A percentile compares a stretch with the other conserved stretches of the same genome.
These are phyloP conservation scores for Coccyzus lansbergi DNA, from an alignment of 2,797 vertebrate genomes.

Conservation along the genomic window DNA sequence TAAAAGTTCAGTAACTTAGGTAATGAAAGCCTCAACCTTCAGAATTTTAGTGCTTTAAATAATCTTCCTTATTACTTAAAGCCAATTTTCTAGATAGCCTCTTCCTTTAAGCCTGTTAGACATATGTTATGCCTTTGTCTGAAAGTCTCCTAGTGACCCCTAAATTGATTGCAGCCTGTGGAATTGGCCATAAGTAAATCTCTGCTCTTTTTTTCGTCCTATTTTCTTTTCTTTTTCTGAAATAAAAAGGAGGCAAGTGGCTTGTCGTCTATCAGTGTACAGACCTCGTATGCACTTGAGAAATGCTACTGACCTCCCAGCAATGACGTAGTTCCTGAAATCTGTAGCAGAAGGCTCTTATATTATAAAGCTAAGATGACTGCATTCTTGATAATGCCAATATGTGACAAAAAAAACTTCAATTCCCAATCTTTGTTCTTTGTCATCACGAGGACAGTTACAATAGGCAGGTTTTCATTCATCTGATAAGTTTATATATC, in stretches of 20 bases:
- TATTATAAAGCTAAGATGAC: background rate
- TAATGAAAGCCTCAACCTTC: slow-evolving; percentile 20
- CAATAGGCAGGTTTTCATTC: background rate
- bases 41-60: slow-evolving; percentile 47
- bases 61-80: slow-evolving; percentile 56
- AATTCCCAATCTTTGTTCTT: background rate
- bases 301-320: background rate
- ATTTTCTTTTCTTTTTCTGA: background rate
- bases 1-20: background rate
- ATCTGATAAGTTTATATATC: background rate
- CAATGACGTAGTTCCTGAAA: background rate
- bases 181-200: slow-evolving; percentile 48
- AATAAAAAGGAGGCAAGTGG: background rate
- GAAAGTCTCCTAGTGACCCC: slow-evolving; percentile 30
- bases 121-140: slow-evolving; percentile 19
- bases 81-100: slow-evolving; percentile 53
- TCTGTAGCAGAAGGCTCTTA: background rate
- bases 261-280: background rate
- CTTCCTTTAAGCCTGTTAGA: slow-evolving; percentile 30
- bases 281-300: background rate
- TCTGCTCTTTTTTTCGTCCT: background rate
- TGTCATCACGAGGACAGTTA: background rate
- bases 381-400: background rate
- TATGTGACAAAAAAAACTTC: background rate
- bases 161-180: slow-evolving; percentile 38